A percentile compares a stretch with the other conserved stretches of the same genome.
These are phyloP conservation scores for Luehdorfia chinensis DNA, from an alignment of 1,140 invertebrate genomes.

Conservation along the genomic window DNA sequence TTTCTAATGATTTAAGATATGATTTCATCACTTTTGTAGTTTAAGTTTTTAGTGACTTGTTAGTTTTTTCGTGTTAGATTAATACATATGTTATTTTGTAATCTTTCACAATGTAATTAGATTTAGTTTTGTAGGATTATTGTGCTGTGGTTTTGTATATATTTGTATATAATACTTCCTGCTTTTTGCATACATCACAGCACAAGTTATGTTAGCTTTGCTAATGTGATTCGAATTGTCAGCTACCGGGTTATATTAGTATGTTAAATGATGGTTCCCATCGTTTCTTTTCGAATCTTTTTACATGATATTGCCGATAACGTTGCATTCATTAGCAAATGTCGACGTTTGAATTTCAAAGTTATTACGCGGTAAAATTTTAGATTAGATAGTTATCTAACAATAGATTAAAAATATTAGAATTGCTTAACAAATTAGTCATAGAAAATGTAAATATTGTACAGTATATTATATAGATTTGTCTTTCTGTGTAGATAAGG, in stretches of 20 bases:
- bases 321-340: slow-evolving; percentile 16
- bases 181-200: neutral
- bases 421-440: slow-evolving; percentile 5
- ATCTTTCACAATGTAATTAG: neutral
- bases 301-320: slow-evolving; percentile 54
- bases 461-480: slow-evolving; percentile 16
- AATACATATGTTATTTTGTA: slow-evolving; percentile 2
- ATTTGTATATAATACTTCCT: neutral
- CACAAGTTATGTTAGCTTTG: too few relatives aligned
- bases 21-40: slow-evolving; percentile 33
- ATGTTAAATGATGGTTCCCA: too few relatives aligned
- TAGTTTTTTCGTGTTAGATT: neutral
- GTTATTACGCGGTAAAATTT: slow-evolving; percentile 1
- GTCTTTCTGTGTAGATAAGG: slow-evolving; percentile 15
- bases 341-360: slow-evolving; percentile 1
- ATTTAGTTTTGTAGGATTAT: neutral
- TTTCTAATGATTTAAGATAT: slow-evolving; percentile 45
- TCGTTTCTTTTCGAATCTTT: slow-evolving; percentile 53
- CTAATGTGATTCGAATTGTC: too few relatives aligned
- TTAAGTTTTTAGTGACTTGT: slow-evolving; percentile 25
- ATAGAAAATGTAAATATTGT: slow-evolving; percentile 22
- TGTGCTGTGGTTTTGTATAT: neutral
- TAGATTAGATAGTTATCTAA: slow-evolving; percentile 22
- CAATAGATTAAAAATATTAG: neutral
- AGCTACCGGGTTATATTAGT: too few relatives aligned